These are phyloP conservation scores for Hydropotes inermis DNA, from an alignment of 2,113 vertebrate genomes.

Conservation along the genomic window DNA sequence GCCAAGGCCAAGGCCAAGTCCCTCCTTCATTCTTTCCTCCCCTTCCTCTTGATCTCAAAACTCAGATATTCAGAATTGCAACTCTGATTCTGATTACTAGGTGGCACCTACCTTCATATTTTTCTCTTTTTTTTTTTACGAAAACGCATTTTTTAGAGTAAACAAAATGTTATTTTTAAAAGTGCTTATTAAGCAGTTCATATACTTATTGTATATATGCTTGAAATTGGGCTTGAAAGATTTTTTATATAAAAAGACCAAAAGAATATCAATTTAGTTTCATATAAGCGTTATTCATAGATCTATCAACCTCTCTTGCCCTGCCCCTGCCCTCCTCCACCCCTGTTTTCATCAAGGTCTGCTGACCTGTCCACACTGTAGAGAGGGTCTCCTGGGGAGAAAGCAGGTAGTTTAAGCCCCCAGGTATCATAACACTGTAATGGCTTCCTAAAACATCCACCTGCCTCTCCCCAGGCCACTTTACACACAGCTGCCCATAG, in stretches of 20 bases:
- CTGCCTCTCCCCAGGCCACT: neutral
- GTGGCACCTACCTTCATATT: neutral
- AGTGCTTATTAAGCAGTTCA: neutral
- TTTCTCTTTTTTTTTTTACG: neutral
- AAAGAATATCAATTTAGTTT: neutral
- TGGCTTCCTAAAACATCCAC: neutral
- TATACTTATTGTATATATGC: neutral
- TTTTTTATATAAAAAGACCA: neutral
- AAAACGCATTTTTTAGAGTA: neutral
- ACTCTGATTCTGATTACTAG: conserved; percentile 27
- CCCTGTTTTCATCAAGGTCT: neutral
- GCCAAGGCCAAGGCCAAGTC: neutral
- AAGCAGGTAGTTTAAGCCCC: neutral
- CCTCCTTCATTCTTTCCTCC: neutral
- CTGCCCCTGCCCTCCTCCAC: neutral
- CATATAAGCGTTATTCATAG: neutral
- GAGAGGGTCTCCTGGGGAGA: neutral
- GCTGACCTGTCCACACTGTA: neutral
- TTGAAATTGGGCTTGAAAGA: neutral
- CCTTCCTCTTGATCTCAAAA: neutral
- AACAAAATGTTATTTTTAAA: neutral
- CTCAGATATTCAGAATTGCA: conserved; percentile 1
- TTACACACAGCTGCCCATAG: neutral
- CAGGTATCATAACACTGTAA: neutral
- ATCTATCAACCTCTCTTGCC: neutral